A percentile compares a stretch with the other conserved stretches of the same genome.
These are phyloP conservation scores for Simalia tracyae DNA, from an alignment of 2,797 vertebrate genomes.

Conservation along the genomic window DNA sequence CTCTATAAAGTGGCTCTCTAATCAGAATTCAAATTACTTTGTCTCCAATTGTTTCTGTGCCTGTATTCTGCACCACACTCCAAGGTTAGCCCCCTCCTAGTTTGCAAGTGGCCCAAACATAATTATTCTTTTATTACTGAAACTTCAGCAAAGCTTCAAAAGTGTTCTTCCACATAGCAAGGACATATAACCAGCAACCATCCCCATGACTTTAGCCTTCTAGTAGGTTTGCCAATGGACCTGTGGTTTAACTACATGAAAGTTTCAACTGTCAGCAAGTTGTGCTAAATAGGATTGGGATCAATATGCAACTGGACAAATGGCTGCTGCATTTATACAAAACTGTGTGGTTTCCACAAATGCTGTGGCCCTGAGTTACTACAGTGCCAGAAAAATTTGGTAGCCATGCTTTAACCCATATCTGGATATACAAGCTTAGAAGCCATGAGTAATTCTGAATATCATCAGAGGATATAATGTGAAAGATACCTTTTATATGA, in stretches of 20 bases:
- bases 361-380: neutral
- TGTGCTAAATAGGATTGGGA: neutral
- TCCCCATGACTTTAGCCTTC: neutral
- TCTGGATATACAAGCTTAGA: neutral
- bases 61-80: neutral
- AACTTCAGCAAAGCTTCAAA: neutral
- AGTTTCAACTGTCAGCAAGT: neutral
- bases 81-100: neutral
- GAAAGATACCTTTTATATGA: neutral
- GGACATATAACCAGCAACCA: neutral
- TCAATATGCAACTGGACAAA: neutral
- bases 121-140: neutral
- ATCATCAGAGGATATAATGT: neutral
- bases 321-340: neutral
- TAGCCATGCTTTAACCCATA: no score
- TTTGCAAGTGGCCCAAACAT: neutral
- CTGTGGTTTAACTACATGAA: neutral
- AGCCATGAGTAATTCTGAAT: neutral
- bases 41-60: conserved; percentile 10
- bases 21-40: conserved; percentile 22
- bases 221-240: no score
- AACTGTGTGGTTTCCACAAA: neutral
- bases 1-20: neutral
- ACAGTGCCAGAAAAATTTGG: neutral
- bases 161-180: neutral